Conservation (phyloP, 2,113 vertebrate genomes). For the Dasypus novemcinctus region DNA sequence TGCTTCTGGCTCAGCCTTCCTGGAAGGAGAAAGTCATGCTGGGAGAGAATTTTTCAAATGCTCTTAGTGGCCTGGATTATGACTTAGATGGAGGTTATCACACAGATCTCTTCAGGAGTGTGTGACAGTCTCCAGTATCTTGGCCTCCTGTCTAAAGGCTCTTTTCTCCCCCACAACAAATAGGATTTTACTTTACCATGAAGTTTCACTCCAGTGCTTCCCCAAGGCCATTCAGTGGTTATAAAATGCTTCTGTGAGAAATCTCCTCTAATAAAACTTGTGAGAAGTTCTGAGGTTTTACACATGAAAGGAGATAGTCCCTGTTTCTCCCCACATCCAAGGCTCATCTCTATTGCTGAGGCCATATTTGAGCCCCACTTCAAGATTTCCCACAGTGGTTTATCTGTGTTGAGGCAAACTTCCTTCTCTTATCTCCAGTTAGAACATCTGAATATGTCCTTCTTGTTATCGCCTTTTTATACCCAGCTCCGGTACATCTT, state of each 20-base stretch:
- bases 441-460: background rate
- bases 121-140: background rate
- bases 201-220: slow-evolving; percentile 18
- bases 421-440: background rate
- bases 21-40: slow-evolving; percentile 34
- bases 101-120: background rate
- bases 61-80: background rate
- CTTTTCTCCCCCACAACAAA: background rate
- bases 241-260: slow-evolving; percentile 32
- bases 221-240: background rate
- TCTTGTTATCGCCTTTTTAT: background rate
- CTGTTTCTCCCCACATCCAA: background rate
- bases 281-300: slow-evolving; percentile 48
- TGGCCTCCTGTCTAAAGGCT: background rate
- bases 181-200: slow-evolving; percentile 4
- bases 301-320: background rate
- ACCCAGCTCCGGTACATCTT: background rate
- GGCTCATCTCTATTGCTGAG: background rate
- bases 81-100: background rate
- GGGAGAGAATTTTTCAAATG: background rate
- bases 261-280: background rate
- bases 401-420: background rate
- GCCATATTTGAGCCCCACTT: background rate
- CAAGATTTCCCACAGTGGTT: background rate
- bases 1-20: background rate